Evolutionary conservation across 2,113 vertebrate species (phyloP), one percentile per base, ranked within the genome.

Genomic region (Erythrolamprus reginae): DNA sequence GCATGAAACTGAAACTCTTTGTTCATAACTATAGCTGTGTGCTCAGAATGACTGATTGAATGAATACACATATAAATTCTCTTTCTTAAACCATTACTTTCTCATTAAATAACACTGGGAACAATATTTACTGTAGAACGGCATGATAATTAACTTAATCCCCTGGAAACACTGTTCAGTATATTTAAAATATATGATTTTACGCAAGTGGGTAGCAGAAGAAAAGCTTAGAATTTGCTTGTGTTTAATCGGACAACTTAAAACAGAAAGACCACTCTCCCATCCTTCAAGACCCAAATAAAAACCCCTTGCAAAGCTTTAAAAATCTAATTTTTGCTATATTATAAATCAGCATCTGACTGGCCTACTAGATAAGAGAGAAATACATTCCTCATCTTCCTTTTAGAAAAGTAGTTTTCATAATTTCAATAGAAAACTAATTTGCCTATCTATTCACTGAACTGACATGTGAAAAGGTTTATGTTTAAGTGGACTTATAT

Each of bases 101-200:
- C 33, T n/a, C 9, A 70, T 1, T 42, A 38, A 86, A 52, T 33
- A 56, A 50, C 38, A 52, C 85, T 86, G 2, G 4, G 52, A 26
- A 24, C 58, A 77, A 38, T 86, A 10, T 52, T 86, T 26, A 52
- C 47, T 42, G 28, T 70, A 17, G 48, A 70, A 86, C 8, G 52
- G 89, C 55, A 51, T 70, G 58, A 38, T n/a, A 85, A 90, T 90
- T 86, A 90, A 33, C 51, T 51, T 86, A 50, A n/a, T 84, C 19
- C 28, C 19, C 38, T 84, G 24, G 53, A 38, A 86, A 86, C 45
- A 26, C 17, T 84, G 48, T 89, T 89, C 10, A 84, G 26, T 61
- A 24, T 58, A 84, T 23, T 55, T 89, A 48, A 53, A 84, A 47
- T 45, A 47, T 55, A 89, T 56, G 10, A n/a, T 89, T 84, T 53